Percentiles rank a stretch among this genome's conserved stretches.
Evolutionary conservation across 2,888 invertebrate genomes (phyloP).

Genomic region (Xestia xanthographa): DNA sequence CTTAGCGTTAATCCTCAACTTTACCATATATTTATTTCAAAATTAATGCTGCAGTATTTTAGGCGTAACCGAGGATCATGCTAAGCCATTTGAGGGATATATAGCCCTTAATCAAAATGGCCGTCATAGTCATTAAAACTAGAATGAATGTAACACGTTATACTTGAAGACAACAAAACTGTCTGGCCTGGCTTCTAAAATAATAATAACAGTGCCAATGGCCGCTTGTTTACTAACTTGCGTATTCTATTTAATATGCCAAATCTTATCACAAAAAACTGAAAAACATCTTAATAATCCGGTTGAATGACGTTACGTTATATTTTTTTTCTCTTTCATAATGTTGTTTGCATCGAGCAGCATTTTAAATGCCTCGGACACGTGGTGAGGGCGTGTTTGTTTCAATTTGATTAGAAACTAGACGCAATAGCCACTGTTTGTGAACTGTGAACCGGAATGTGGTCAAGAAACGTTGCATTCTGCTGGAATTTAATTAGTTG

Average conservation of each 20-base stretch:
- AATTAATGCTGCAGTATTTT: no score
- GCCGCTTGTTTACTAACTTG: conserved; percentile 48
- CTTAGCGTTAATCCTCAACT: no score
- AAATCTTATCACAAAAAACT: conserved; percentile 38
- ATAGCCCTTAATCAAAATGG: conserved; percentile 25
- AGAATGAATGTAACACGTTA: background rate
- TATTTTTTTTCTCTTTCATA: conserved; percentile 20
- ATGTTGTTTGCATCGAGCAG: conserved; percentile 27
- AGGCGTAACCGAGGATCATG: no score
- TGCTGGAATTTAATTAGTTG: conserved; percentile 1
- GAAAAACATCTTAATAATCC: conserved; percentile 35
- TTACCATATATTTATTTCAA: no score
- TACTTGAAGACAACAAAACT: conserved; percentile 18
- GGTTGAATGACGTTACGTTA: conserved; percentile 10
- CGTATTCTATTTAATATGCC: conserved; percentile 17
- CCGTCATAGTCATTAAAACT: conserved; percentile 17
- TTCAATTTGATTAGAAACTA: conserved; percentile 50
- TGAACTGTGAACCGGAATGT: conserved; percentile 29
- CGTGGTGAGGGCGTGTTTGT: conserved; percentile 62
- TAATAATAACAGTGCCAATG: conserved; percentile 44
- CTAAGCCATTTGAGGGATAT: no score
- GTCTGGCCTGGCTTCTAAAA: conserved; percentile 24
- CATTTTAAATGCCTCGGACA: conserved; percentile 55
- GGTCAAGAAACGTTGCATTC: conserved; percentile 20
- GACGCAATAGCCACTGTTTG: conserved; percentile 41